Percentiles rank a stretch among this genome's conserved stretches.
These are phyloP conservation scores for Masnerella sp. DNA, from an alignment of 2,888 invertebrate genomes.

Conservation along the genomic window DNA sequence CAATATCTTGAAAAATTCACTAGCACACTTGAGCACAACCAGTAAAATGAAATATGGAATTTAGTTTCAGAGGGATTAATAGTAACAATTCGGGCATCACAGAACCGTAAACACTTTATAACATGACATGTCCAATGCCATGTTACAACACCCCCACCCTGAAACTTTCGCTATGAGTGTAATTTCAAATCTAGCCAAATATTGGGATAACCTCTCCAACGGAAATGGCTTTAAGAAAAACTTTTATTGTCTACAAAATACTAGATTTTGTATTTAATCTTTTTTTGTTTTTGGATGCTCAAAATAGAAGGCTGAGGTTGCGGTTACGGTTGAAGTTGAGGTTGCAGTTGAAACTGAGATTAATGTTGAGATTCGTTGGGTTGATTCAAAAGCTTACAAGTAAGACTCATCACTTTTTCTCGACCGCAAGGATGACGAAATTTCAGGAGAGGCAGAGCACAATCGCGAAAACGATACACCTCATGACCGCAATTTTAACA, in stretches of 20 bases:
- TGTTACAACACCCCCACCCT: constrained; percentile 1
- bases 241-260: no score
- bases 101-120: no score
- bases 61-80: no score
- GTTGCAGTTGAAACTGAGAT: not conserved
- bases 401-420: not conserved
- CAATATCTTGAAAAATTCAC: no score
- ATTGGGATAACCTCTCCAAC: not conserved
- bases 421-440: not conserved
- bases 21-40: no score
- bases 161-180: not conserved
- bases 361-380: not conserved
- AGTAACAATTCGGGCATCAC: no score
- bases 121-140: constrained; percentile 1
- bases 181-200: not conserved
- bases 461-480: not conserved
- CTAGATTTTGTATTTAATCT: no score
- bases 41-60: no score
- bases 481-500: not conserved
- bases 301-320: no score
- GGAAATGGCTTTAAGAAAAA: no score
- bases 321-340: not conserved
- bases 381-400: not conserved
- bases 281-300: no score
- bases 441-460: not conserved